phyloP scores from a whole-genome alignment of 2,888 invertebrate species.

The Epinotia demarniana region DNA sequence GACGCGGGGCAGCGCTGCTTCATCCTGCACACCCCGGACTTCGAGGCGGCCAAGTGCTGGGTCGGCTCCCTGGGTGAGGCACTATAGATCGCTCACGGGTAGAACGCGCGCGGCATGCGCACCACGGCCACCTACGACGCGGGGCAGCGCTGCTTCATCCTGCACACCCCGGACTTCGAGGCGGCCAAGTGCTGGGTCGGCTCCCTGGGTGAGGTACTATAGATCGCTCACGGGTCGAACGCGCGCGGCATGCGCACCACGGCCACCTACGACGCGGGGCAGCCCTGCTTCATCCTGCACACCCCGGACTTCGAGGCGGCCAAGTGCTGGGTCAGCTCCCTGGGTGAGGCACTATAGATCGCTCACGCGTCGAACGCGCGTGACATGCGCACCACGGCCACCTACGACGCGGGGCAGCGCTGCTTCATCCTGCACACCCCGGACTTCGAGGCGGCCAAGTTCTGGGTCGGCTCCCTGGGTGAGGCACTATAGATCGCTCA shows the following conservation, averaged over 20 bases:
- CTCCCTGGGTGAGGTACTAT: background rate
- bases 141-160: background rate
- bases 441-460: constrained; percentile 96
- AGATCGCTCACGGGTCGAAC: constrained; percentile 95
- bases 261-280: constrained; percentile 91
- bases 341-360: constrained; percentile 85
- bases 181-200: background rate
- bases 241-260: constrained; percentile 94
- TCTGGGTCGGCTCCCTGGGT: constrained; percentile 94
- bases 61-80: background rate
- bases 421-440: constrained; percentile 94
- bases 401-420: constrained; percentile 88
- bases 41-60: background rate
- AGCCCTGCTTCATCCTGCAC: constrained; percentile 91
- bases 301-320: constrained; percentile 95
- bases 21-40: background rate
- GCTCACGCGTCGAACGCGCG: constrained; percentile 96
- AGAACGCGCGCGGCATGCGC: background rate
- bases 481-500: constrained; percentile 87
- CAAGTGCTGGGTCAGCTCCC: constrained; percentile 95
- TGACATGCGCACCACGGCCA: constrained; percentile 94
- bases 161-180: background rate
- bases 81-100: no score
- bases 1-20: background rate
- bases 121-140: background rate